Conservation (phyloP, 2,888 invertebrate species). For the Drosophila nigritarsus region DNA sequence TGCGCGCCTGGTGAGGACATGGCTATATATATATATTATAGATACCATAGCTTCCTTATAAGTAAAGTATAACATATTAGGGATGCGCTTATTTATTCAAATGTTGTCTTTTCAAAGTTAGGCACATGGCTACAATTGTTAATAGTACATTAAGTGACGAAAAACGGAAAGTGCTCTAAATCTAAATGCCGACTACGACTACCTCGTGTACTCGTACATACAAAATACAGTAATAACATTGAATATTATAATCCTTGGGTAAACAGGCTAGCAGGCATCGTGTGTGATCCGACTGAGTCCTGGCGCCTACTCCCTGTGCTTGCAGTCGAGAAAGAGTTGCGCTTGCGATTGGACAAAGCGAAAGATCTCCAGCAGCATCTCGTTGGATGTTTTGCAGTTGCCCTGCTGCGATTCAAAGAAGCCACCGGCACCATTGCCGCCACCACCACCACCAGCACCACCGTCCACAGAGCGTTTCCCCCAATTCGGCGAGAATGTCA, state of each 20-base stretch:
- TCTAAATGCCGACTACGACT: constrained; percentile 84
- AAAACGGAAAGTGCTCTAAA: constrained; percentile 66
- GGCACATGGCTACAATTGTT: constrained; percentile 22
- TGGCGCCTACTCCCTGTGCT: constrained; percentile 79
- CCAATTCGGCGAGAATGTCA: constrained; percentile 84
- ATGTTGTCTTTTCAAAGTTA: constrained; percentile 25
- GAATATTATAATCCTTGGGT: constrained; percentile 30
- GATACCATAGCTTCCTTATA: neutral
- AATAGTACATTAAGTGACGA: constrained; percentile 42
- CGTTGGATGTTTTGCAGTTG: constrained; percentile 82
- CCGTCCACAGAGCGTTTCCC: constrained; percentile 78
- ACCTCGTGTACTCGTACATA: constrained; percentile 73
- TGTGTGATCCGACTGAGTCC: constrained; percentile 2
- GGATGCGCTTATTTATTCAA: constrained; percentile 71
- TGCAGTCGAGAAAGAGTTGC: constrained; percentile 82
- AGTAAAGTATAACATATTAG: constrained; percentile 10
- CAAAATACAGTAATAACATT: constrained; percentile 37
- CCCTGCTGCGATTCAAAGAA: constrained; percentile 77
- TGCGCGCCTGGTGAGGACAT: neutral
- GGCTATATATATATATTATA: no score
- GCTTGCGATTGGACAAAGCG: constrained; percentile 83
- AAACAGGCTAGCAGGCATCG: constrained; percentile 18
- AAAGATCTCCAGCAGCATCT: constrained; percentile 84
- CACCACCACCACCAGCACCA: constrained; percentile 38
- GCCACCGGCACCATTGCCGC: constrained; percentile 42